phyloP scores from a whole-genome alignment of 2,888 invertebrate species.

The Terebella lapidaria region DNA sequence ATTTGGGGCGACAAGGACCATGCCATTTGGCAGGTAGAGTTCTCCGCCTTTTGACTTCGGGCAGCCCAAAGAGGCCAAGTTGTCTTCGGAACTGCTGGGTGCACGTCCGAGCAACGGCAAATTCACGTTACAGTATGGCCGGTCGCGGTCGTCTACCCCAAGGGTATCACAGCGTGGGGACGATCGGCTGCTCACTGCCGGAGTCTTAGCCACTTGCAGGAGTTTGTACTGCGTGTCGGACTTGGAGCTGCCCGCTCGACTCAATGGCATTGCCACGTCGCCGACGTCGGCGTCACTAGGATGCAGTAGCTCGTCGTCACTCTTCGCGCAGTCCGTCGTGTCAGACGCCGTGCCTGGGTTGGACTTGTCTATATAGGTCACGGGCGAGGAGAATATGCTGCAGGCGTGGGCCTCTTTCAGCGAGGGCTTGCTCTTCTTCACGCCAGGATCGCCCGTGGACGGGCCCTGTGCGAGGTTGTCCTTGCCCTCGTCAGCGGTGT shows the following conservation, averaged over 20 bases:
- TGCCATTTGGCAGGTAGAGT: slow-evolving; percentile 19
- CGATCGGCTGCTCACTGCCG: background rate
- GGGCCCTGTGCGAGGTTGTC: background rate
- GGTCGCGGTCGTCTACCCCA: background rate
- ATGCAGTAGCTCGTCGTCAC: slow-evolving; percentile 9
- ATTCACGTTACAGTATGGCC: background rate
- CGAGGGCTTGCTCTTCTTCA: background rate
- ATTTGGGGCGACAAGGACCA: slow-evolving; percentile 19
- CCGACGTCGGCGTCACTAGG: background rate
- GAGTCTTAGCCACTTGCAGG: background rate
- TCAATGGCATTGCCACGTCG: no score
- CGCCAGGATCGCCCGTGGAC: background rate
- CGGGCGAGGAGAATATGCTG: background rate
- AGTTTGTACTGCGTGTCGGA: background rate
- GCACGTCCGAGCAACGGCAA: slow-evolving; percentile 8
- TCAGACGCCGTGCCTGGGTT: background rate
- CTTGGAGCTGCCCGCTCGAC: background rate
- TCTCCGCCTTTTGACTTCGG: background rate
- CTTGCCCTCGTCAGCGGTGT: background rate
- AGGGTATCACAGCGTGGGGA: background rate
- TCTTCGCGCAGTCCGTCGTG: background rate
- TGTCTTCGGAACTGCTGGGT: slow-evolving; percentile 17
- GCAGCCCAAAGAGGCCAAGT: slow-evolving; percentile 5
- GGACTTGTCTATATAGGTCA: background rate
- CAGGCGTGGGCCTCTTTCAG: slow-evolving; percentile 1